Conservation (phyloP, 2,888 invertebrate species). For the Euproctis similis region DNA sequence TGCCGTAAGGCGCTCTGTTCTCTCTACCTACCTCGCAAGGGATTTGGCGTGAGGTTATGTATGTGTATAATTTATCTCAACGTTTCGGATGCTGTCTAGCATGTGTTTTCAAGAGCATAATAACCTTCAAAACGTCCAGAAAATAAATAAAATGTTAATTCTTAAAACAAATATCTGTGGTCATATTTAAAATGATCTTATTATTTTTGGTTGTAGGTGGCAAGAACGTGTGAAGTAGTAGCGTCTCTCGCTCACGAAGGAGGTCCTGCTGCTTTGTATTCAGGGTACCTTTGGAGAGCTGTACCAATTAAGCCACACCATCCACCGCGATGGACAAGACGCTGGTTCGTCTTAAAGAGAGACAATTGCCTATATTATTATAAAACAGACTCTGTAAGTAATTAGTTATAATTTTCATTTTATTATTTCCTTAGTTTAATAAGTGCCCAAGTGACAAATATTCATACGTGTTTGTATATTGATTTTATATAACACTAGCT, state of each 20-base stretch:
- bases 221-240: conserved; percentile 88
- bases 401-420: not conserved
- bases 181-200: too few relatives aligned
- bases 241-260: conserved; percentile 80
- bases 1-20: too few relatives aligned
- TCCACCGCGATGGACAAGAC: conserved; percentile 85
- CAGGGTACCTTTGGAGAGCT: conserved; percentile 86
- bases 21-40: too few relatives aligned
- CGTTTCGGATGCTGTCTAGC: too few relatives aligned
- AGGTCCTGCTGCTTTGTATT: conserved; percentile 78
- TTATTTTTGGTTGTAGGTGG: conserved; percentile 73
- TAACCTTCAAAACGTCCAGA: too few relatives aligned
- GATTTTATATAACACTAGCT: not conserved
- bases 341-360: conserved; percentile 93
- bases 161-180: too few relatives aligned
- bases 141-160: too few relatives aligned
- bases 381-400: conserved; percentile 85
- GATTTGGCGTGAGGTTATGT: too few relatives aligned
- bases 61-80: too few relatives aligned
- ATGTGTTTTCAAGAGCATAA: too few relatives aligned
- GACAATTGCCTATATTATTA: conserved; percentile 97
- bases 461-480: not conserved
- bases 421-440: too few relatives aligned
- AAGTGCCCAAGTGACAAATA: not conserved
- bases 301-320: conserved; percentile 64